phyloP scores from a whole-genome alignment of 37 sponge, comb jelly and placozoan species.

The Lycopodina hypogea region DNA sequence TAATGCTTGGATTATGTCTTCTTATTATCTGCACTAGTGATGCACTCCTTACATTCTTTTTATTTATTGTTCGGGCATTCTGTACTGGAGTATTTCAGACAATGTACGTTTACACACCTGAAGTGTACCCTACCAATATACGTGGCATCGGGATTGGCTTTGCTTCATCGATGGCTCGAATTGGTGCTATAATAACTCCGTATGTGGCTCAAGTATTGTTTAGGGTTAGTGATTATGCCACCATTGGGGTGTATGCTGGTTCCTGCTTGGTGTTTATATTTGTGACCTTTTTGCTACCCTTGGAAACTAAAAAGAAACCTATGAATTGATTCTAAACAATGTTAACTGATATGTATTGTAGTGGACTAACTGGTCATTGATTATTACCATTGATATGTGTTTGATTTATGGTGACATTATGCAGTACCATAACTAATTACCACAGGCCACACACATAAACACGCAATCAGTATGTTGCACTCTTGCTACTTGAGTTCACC shows the following conservation, averaged over 20 bases:
- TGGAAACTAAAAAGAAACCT: conserved; percentile 75
- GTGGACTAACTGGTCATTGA: no score
- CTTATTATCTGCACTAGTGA: conserved; percentile 57
- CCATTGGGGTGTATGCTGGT: conserved; percentile 43
- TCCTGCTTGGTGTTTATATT: conserved; percentile 30
- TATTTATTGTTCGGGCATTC: conserved; percentile 64
- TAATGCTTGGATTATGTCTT: conserved; percentile 52
- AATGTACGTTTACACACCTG: conserved; percentile 81
- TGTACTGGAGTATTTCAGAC: conserved; percentile 75
- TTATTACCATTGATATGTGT: no score
- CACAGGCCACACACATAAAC: no score
- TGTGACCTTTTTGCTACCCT: conserved; percentile 48
- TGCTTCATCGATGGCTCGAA: conserved; percentile 42
- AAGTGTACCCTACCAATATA: conserved; percentile 78
- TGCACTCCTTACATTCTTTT: conserved; percentile 44
- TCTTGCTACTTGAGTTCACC: no score
- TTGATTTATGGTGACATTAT: no score
- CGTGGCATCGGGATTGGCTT: conserved; percentile 61
- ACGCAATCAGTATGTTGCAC: no score
- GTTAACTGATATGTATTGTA: no score
- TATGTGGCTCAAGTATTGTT: conserved; percentile 74
- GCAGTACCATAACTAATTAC: no score
- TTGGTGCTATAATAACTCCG: conserved; percentile 75
- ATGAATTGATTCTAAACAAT: conserved; percentile 33
- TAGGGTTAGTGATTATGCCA: conserved; percentile 38